Evolutionary conservation across 2,888 invertebrate genomes (phyloP).

Genomic region (Thecophora atra): DNA sequence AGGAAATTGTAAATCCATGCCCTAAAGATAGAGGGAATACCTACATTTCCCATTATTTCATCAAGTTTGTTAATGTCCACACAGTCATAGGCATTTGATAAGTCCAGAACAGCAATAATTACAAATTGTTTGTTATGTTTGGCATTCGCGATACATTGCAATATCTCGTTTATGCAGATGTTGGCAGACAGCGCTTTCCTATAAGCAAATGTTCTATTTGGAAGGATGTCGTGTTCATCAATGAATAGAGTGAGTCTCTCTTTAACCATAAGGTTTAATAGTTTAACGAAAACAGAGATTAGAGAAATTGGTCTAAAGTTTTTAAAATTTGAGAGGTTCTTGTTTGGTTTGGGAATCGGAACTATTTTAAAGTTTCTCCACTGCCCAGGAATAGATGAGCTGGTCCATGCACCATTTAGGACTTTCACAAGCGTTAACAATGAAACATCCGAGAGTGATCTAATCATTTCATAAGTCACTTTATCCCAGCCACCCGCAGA

Average conservation of each 20-base stretch:
- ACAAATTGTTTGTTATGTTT: background rate
- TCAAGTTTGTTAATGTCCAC: too few relatives aligned
- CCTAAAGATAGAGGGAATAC: too few relatives aligned
- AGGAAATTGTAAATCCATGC: too few relatives aligned
- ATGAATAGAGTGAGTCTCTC: background rate
- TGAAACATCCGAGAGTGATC: background rate
- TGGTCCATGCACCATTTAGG: background rate
- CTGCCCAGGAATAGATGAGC: background rate
- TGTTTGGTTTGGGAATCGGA: background rate
- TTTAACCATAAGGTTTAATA: background rate
- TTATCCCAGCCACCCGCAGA: background rate
- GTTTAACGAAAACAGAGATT: background rate
- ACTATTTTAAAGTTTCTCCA: constrained; percentile 7
- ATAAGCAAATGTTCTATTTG: background rate
- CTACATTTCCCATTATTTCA: too few relatives aligned
- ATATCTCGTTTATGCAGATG: constrained; percentile 1
- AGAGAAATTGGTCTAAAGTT: constrained; percentile 1
- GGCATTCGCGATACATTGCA: background rate
- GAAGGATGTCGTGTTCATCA: background rate
- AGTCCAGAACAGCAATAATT: background rate
- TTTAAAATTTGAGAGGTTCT: background rate
- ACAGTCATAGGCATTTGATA: background rate
- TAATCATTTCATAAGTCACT: too few relatives aligned
- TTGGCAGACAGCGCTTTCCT: background rate
- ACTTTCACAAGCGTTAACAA: background rate